Base-by-base conservation (phyloP, 2,113 vertebrate species). In the Charina bottae region DNA sequence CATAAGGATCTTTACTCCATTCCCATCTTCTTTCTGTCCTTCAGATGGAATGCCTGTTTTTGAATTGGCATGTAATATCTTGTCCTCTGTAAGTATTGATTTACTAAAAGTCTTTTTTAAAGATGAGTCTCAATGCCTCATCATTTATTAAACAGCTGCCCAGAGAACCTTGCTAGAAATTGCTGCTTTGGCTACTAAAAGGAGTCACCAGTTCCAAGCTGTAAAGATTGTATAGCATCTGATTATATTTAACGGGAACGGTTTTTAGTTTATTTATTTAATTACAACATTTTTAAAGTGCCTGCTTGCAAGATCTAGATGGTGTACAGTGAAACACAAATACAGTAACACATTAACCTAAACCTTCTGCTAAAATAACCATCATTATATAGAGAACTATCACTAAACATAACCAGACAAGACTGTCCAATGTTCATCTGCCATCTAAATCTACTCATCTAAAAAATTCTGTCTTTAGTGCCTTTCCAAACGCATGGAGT, bases 151-250 rank as follows among this genome's bases (percentile, higher is more conserved):
- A 95, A 93, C 59, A 90, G 4, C 55, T 89, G 83, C 5, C 0
- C 2, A n/a, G 49, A 83, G 60, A 58, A 90, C 96, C 83, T 92
- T 95, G 93, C 94, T 93, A 92, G 93, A 92, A 93, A 86, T 91
- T 90, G 86, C 53, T 26, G 87, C 93, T 94, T 23, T n/a, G 62
- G 87, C 2, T 0, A 33, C 72, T 94, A 64, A 9, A 33, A 4
- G 72, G 24, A 92, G 86, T 23, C 90, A 68, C 0, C 0, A 83
- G 89, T 19, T 91, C 72, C 0, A 0, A 62, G 87, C 68, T 95
- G 59, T 2, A 7, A 95, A 92, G 87, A 11, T 92, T 93, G 94
- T 89, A 86, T 33, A 88, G 85, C 94, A 58, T 7, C 86, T 84
- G 93, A 55, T 94, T 93, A 91, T 90, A 92, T 87, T 96, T 62